A percentile compares a stretch with the other conserved stretches of the same genome.
These are phyloP conservation scores for Aleiodes leptofemur DNA, from an alignment of 2,888 invertebrate genomes.

Conservation along the genomic window DNA sequence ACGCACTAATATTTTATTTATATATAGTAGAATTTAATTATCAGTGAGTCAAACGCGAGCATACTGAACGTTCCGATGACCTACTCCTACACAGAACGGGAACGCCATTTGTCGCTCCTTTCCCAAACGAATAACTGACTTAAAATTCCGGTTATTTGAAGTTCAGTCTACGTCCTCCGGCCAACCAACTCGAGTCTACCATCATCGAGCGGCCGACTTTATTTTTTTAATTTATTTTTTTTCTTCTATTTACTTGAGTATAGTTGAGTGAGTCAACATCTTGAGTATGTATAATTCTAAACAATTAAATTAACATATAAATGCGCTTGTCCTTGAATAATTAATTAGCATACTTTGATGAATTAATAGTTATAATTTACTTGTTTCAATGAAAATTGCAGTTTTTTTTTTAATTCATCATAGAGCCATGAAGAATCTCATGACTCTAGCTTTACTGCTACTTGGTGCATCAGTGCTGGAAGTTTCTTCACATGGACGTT, in stretches of 20 bases:
- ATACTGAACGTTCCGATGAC: constrained; percentile 65
- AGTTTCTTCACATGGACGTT: constrained; percentile 82
- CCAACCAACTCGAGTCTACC: constrained; percentile 25
- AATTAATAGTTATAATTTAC: no score
- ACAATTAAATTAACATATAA: no score
- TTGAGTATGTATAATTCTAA: no score
- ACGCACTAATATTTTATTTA: background rate
- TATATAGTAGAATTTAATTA: constrained; percentile 9
- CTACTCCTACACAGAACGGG: constrained; percentile 67
- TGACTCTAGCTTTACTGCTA: constrained; percentile 49
- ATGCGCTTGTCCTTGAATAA: no score
- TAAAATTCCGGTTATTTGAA: constrained; percentile 31
- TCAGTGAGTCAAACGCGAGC: constrained; percentile 44
- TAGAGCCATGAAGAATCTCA: constrained; percentile 51
- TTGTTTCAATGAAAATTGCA: background rate
- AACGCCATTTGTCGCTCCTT: constrained; percentile 46
- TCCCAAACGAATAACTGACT: constrained; percentile 39
- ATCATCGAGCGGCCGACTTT: background rate
- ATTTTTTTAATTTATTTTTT: background rate
- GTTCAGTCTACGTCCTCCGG: constrained; percentile 54
- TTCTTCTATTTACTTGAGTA: background rate
- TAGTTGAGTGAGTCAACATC: no score
- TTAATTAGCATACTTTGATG: no score
- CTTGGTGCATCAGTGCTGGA: constrained; percentile 53
- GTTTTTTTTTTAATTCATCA: background rate